phyloP scores from a whole-genome alignment of 2,888 invertebrate species.

The Cephalotes varians region DNA sequence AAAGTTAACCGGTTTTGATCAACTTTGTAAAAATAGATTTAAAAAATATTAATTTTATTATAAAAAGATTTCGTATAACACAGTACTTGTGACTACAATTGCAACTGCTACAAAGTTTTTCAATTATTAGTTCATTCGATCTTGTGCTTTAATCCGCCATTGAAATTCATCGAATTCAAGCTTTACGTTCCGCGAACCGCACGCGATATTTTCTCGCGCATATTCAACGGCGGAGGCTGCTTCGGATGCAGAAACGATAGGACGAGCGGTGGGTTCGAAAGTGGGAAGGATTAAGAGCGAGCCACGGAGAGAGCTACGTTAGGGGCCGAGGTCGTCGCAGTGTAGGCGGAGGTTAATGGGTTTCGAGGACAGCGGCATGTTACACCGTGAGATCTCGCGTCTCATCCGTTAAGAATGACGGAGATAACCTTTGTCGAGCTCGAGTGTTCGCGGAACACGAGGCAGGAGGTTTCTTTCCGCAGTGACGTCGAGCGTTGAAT shows the following conservation, averaged over 20 bases:
- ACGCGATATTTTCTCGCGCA: constrained; percentile 44
- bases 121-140: background rate
- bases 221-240: constrained; percentile 47
- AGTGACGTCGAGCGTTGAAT: constrained; percentile 59
- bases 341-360: constrained; percentile 76
- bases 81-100: background rate
- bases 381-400: constrained; percentile 73
- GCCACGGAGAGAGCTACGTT: constrained; percentile 50
- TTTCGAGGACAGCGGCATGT: constrained; percentile 78
- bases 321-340: constrained; percentile 50
- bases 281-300: constrained; percentile 58
- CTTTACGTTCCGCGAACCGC: constrained; percentile 45
- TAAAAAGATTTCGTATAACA: background rate
- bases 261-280: constrained; percentile 49
- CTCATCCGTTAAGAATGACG: constrained; percentile 69
- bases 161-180: constrained; percentile 11
- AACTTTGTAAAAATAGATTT: background rate
- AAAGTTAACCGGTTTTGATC: background rate
- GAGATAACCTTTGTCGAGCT: constrained; percentile 61
- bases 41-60: background rate
- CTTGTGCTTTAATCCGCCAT: background rate
- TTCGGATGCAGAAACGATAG: constrained; percentile 51
- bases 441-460: constrained; percentile 61
- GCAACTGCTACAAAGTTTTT: background rate
- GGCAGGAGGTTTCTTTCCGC: constrained; percentile 63